A percentile compares a stretch with the other conserved stretches of the same genome.
Evolutionary conservation across 2,888 invertebrate genomes (phyloP).

Genomic region (Dolomedes plantarius): DNA sequence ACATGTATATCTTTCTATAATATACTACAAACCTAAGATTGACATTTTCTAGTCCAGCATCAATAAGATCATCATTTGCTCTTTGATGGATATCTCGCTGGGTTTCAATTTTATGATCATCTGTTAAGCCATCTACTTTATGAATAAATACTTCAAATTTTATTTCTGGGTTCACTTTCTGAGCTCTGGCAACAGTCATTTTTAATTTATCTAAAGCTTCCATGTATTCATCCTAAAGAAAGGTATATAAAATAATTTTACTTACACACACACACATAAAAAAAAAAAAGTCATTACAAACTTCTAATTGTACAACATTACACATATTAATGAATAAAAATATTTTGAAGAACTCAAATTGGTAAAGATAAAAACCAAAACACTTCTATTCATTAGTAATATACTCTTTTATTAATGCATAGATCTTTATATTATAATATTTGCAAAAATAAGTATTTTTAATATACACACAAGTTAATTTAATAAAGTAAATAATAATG

Average conservation of each 20-base stretch:
- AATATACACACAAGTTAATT: no score
- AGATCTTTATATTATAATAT: no score
- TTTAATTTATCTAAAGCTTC: constrained; percentile 95
- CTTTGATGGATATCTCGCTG: constrained; percentile 98
- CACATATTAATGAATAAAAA: no score
- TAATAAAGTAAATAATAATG: no score
- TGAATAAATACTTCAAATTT: constrained; percentile 99
- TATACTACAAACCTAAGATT: constrained; percentile 81
- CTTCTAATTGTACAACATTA: no score
- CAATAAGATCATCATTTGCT: constrained; percentile 90
- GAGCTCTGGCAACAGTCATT: constrained; percentile 94
- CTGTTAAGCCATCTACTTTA: constrained; percentile 98
- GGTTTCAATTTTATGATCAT: constrained; percentile 99
- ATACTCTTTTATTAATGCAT: no score
- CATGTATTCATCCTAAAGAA: constrained; percentile 92
- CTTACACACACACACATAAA: background rate
- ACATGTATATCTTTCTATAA: no score
- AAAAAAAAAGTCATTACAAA: no score
- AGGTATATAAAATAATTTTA: background rate
- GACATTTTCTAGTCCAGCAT: constrained; percentile 84
- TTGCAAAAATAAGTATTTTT: no score
- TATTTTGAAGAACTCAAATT: no score
- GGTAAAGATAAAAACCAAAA: no score
- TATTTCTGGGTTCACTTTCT: constrained; percentile 95
- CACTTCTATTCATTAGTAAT: no score